A percentile compares a stretch with the other conserved stretches of the same genome.
Conservation (phyloP, 2,888 invertebrate species). For the Podabrus alpinus region DNA sequence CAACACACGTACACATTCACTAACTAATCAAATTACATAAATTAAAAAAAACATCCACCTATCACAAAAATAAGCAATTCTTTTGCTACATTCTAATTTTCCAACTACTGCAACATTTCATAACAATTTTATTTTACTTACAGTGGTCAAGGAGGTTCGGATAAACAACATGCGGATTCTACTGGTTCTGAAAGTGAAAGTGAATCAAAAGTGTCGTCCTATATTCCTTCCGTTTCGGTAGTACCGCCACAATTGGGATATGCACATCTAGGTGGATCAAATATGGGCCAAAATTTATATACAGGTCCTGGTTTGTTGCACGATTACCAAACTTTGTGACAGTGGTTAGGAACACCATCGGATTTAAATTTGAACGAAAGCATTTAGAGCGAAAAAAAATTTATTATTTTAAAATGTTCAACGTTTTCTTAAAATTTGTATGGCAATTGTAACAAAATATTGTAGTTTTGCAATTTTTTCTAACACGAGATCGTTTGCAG, state of each 20-base stretch:
- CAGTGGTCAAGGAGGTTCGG: slow-evolving; percentile 51
- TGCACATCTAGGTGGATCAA: slow-evolving; percentile 44
- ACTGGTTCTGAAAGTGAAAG: slow-evolving; percentile 55
- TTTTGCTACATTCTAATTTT: not conserved
- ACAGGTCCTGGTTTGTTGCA: slow-evolving; percentile 52
- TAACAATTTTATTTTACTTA: slow-evolving; percentile 36
- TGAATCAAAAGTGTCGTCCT: slow-evolving; percentile 47
- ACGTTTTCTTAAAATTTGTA: not conserved
- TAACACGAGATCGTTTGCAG: not conserved
- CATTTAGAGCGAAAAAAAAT: slow-evolving; percentile 16
- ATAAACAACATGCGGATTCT: slow-evolving; percentile 54
- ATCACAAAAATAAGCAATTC: not conserved
- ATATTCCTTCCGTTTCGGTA: slow-evolving; percentile 39
- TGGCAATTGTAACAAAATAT: not conserved
- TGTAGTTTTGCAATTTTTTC: not conserved
- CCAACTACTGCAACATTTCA: too few relatives aligned
- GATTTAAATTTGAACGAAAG: slow-evolving; percentile 36
- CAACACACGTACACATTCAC: slow-evolving; percentile 36
- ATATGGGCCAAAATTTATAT: slow-evolving; percentile 51
- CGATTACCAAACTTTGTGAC: slow-evolving; percentile 58
- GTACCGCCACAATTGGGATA: slow-evolving; percentile 45
- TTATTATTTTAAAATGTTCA: not conserved
- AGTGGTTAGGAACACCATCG: slow-evolving; percentile 48
- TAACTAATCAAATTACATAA: slow-evolving; percentile 31
- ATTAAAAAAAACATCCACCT: slow-evolving; percentile 1